phyloP scores from a whole-genome alignment of 2,888 invertebrate genomes.

The Diachrysia chrysitis region DNA sequence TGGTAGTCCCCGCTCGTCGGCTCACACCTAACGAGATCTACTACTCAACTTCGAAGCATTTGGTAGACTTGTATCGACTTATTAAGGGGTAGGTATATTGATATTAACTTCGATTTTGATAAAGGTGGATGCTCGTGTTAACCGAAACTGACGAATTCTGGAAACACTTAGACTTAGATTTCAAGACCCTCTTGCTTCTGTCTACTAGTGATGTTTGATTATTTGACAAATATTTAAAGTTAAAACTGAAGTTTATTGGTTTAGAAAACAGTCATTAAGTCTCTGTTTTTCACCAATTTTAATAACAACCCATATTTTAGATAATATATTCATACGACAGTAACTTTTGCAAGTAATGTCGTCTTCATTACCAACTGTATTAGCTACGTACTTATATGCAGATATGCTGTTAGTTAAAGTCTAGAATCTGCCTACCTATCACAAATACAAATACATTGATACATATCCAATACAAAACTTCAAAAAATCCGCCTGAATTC shows the following conservation, averaged over 20 bases:
- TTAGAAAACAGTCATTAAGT: too few relatives aligned
- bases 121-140: not conserved
- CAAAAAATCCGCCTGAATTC: not conserved
- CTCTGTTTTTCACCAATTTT: too few relatives aligned
- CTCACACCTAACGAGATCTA: constrained; percentile 51
- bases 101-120: not conserved
- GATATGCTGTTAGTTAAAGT: not conserved
- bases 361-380: too few relatives aligned
- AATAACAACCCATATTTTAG: too few relatives aligned
- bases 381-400: not conserved
- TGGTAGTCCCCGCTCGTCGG: constrained; percentile 73
- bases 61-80: constrained; percentile 54
- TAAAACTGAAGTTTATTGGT: too few relatives aligned
- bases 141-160: not conserved
- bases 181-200: too few relatives aligned
- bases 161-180: not conserved
- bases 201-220: too few relatives aligned
- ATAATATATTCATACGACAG: too few relatives aligned
- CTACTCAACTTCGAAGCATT: constrained; percentile 65
- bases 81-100: constrained; percentile 36
- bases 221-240: too few relatives aligned
- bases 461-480: constrained; percentile 1
- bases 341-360: too few relatives aligned
- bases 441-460: not conserved
- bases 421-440: not conserved